These are phyloP conservation scores for Leptinotarsa haldemani DNA, from an alignment of 2,888 invertebrate genomes.

Conservation along the genomic window DNA sequence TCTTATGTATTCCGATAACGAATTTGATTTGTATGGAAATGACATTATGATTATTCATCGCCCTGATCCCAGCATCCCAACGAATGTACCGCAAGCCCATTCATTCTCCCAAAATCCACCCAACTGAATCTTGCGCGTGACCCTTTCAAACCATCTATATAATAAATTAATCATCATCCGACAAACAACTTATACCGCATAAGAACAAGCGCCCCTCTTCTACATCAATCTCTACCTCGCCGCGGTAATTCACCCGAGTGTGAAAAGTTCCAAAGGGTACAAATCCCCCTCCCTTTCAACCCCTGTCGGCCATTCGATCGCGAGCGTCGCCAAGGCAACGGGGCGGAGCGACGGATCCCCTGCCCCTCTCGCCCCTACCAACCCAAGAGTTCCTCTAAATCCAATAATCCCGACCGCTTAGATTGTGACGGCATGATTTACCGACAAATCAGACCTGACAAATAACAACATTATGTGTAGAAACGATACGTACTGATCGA, in stretches of 20 bases:
- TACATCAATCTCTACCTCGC: conserved; percentile 9
- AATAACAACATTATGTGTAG: conserved; percentile 57
- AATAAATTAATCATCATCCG: conserved; percentile 40
- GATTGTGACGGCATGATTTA: conserved; percentile 64
- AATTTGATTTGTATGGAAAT: conserved; percentile 1
- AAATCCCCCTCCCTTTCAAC: conserved; percentile 37
- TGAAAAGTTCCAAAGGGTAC: conserved; percentile 26
- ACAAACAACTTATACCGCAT: conserved; percentile 37
- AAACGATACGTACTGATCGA: conserved; percentile 30
- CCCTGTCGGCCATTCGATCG: conserved; percentile 60
- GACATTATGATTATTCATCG: neutral
- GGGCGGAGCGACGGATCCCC: conserved; percentile 56
- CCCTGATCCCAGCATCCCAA: neutral
- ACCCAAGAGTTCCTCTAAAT: conserved; percentile 55
- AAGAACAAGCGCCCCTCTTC: conserved; percentile 30
- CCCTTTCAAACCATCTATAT: conserved; percentile 29
- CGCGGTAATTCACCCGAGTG: conserved; percentile 9
- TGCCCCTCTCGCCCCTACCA: conserved; percentile 33
- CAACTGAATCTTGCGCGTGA: conserved; percentile 12
- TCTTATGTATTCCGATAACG: neutral
- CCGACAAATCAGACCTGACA: conserved; percentile 61
- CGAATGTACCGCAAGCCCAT: neutral
- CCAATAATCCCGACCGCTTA: conserved; percentile 64
- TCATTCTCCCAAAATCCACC: neutral
- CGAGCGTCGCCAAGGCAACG: conserved; percentile 59